These are phyloP conservation scores for Dysdera silvatica DNA, from an alignment of 1,140 invertebrate genomes.

Conservation along the genomic window DNA sequence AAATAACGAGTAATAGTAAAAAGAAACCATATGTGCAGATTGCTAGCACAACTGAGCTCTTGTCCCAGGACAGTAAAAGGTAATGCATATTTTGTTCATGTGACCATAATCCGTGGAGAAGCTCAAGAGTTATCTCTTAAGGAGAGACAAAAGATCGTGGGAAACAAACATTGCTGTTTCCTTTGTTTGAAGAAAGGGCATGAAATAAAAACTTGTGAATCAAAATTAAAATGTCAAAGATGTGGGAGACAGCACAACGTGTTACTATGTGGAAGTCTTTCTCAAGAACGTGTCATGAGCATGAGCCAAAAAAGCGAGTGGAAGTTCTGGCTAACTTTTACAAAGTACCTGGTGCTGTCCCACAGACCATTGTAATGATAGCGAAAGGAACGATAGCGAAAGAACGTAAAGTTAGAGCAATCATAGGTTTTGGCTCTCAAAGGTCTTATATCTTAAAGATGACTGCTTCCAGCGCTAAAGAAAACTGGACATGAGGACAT, in stretches of 20 bases:
- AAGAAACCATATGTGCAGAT: not conserved
- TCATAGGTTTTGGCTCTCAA: too few relatives aligned
- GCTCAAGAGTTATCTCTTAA: not conserved
- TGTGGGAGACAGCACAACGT: not conserved
- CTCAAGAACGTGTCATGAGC: not conserved
- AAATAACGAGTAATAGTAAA: not conserved
- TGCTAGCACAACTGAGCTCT: constrained; percentile 3
- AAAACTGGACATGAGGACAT: too few relatives aligned
- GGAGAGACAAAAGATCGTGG: not conserved
- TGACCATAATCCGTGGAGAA: not conserved
- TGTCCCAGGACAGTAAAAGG: not conserved
- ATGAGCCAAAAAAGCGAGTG: not conserved
- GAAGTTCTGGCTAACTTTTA: not conserved
- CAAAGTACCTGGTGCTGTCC: not conserved
- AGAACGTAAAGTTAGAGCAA: too few relatives aligned
- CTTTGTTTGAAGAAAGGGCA: not conserved
- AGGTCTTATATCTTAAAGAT: too few relatives aligned
- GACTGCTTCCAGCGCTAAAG: too few relatives aligned
- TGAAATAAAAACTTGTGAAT: not conserved
- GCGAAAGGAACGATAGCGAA: too few relatives aligned
- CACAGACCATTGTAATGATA: too few relatives aligned
- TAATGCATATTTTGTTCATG: constrained; percentile 1
- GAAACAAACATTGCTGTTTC: not conserved
- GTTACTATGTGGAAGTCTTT: constrained; percentile 4
- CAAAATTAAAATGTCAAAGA: not conserved